phyloP scores from a whole-genome alignment of 2,797 vertebrate species.

The Nasua narica region DNA sequence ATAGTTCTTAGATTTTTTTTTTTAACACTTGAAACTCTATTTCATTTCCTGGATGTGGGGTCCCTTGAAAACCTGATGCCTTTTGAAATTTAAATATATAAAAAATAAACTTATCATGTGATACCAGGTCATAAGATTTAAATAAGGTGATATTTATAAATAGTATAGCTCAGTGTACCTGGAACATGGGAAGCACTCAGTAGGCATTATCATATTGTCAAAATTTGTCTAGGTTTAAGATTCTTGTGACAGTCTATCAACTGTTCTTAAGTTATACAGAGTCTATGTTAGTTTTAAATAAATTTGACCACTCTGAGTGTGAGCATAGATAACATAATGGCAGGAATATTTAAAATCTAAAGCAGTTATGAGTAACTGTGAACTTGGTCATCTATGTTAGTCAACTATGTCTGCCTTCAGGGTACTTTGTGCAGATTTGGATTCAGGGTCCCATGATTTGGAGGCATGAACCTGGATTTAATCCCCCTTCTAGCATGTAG shows the following conservation, averaged over 20 bases:
- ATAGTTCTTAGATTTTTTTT: neutral
- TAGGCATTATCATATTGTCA: neutral
- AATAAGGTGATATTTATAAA: neutral
- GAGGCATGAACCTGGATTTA: neutral
- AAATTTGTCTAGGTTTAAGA: neutral
- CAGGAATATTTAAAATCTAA: neutral
- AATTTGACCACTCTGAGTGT: neutral
- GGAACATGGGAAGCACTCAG: neutral
- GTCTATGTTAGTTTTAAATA: neutral
- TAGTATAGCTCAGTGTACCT: neutral
- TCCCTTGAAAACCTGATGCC: neutral
- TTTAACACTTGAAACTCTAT: neutral
- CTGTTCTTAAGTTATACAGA: neutral
- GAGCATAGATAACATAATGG: neutral
- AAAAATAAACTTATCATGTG: neutral
- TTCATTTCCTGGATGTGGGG: neutral
- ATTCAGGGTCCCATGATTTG: neutral
- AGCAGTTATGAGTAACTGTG: neutral
- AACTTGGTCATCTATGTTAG: neutral
- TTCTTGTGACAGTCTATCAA: neutral
- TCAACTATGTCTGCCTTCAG: neutral
- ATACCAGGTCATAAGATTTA: neutral
- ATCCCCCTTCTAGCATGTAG: neutral
- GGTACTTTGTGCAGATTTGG: neutral
- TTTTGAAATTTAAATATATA: slow-evolving; percentile 30